Percentiles rank a stretch among this genome's conserved stretches.
phyloP scores from a whole-genome alignment of 2,888 invertebrate genomes.

The Sinopyrophorus schimmeli region DNA sequence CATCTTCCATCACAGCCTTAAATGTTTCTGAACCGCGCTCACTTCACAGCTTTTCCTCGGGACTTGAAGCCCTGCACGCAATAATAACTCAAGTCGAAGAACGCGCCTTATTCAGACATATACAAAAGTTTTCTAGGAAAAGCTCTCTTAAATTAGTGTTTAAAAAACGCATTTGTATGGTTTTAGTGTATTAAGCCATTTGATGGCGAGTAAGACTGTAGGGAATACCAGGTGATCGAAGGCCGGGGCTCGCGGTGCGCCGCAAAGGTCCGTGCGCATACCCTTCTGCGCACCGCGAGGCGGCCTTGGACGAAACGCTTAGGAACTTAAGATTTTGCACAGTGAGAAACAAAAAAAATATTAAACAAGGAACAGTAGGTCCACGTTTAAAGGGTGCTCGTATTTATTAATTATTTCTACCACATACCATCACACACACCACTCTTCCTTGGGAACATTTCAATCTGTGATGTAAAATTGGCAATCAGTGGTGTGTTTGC shows the following conservation, averaged over 20 bases:
- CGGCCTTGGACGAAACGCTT: conserved; percentile 28
- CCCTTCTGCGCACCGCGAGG: conserved; percentile 4
- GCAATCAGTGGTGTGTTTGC: no score
- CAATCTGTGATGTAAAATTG: no score
- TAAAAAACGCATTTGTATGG: conserved; percentile 26
- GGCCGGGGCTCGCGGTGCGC: conserved; percentile 7
- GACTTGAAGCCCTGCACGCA: no score
- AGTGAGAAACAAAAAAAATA: conserved; percentile 40
- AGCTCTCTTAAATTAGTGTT: conserved; percentile 26
- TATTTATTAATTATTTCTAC: no score
- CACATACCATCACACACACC: no score
- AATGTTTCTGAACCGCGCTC: not conserved
- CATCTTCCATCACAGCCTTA: conserved; percentile 2
- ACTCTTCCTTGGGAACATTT: no score
- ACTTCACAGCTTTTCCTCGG: no score
- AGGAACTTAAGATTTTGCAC: conserved; percentile 44
- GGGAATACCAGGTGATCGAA: conserved; percentile 54
- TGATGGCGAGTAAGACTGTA: conserved; percentile 48
- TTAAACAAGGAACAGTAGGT: conserved; percentile 42
- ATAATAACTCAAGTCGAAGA: no score
- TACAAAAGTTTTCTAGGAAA: not conserved
- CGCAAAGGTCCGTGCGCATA: conserved; percentile 25
- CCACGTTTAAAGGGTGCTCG: conserved; percentile 46
- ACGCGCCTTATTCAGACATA: no score
- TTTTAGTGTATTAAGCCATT: conserved; percentile 32